phyloP scores from a whole-genome alignment of 2,113 vertebrate genomes.

The Hassar affinis region DNA sequence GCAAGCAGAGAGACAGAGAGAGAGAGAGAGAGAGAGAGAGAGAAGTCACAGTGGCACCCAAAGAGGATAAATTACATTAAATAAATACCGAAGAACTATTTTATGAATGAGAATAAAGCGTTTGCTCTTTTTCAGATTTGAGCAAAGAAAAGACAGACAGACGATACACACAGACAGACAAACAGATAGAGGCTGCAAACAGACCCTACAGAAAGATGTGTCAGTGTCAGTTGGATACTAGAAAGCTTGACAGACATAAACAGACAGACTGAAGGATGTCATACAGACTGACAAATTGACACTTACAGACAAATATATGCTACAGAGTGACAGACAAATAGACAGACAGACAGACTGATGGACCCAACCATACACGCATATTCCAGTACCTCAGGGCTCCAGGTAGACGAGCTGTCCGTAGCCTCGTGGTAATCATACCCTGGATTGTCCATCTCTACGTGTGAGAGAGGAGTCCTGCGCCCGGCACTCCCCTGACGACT shows the following conservation, averaged over 20 bases:
- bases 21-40: not conserved
- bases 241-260: no score
- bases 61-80: not conserved
- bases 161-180: not conserved
- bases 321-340: not conserved
- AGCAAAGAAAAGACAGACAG: no score
- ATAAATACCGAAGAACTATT: not conserved
- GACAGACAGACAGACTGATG: not conserved
- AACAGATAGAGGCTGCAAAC: not conserved
- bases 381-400: conserved; percentile 84
- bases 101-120: not conserved
- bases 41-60: not conserved
- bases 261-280: not conserved
- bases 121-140: not conserved
- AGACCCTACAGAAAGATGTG: no score
- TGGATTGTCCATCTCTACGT: conserved; percentile 67
- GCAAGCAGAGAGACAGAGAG: not conserved
- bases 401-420: conserved; percentile 80
- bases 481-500: conserved; percentile 37
- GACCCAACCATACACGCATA: not conserved
- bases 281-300: not conserved
- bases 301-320: not conserved
- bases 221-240: no score
- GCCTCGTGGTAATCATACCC: conserved; percentile 72
- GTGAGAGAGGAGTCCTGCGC: conserved; percentile 63